Evolutionary conservation across 2,888 invertebrate genomes (phyloP).

Genomic region (Dryomyza anilis): DNA sequence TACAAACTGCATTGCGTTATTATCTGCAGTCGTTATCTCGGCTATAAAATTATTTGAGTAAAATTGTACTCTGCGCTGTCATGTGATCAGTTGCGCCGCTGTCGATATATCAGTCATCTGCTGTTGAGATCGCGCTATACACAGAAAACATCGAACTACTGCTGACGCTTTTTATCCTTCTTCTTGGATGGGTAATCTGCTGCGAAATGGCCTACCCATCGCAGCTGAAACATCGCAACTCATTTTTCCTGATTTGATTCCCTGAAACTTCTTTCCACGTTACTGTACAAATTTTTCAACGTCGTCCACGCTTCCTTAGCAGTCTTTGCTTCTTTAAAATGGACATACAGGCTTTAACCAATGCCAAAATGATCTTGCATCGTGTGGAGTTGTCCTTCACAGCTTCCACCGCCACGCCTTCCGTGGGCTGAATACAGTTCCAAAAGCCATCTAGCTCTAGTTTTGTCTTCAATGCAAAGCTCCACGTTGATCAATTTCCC

Average conservation of each 20-base stretch:
- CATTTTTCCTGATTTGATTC: too few relatives aligned
- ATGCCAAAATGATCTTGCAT: conserved; percentile 23
- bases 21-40: not conserved
- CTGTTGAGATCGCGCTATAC: too few relatives aligned
- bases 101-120: too few relatives aligned
- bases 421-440: not conserved
- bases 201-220: conserved; percentile 8
- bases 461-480: conserved; percentile 22
- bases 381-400: conserved; percentile 14
- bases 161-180: too few relatives aligned
- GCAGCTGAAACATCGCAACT: conserved; percentile 12
- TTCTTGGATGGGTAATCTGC: not conserved
- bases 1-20: not conserved
- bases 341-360: conserved; percentile 19
- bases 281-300: not conserved
- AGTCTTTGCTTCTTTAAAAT: conserved; percentile 8
- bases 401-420: not conserved
- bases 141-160: too few relatives aligned
- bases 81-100: too few relatives aligned
- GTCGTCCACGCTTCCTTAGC: conserved; percentile 14
- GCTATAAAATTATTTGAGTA: too few relatives aligned
- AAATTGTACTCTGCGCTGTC: too few relatives aligned
- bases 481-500: conserved; percentile 23
- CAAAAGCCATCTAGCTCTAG: conserved; percentile 14
- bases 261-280: too few relatives aligned